Evolutionary conservation across 2,888 invertebrate genomes (phyloP).

Genomic region (Hypomecis atomaria): DNA sequence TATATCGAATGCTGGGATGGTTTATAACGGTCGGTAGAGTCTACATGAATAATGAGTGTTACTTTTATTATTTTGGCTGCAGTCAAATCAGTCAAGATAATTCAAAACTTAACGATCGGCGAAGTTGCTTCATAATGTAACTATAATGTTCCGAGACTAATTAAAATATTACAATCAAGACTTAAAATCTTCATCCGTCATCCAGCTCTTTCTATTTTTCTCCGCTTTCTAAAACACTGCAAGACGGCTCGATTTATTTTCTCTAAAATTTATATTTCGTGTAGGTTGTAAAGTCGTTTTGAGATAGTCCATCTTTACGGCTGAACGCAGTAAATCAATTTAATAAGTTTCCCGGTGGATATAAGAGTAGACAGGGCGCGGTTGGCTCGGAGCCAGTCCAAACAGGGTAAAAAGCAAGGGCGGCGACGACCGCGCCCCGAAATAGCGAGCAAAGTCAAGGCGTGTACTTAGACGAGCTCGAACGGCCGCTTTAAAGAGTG

Average conservation of each 20-base stretch:
- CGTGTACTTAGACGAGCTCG: constrained; percentile 63
- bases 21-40: neutral
- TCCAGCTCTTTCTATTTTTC: constrained; percentile 21
- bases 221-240: constrained; percentile 36
- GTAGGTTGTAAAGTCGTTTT: constrained; percentile 25
- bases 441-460: constrained; percentile 83
- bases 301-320: constrained; percentile 28
- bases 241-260: constrained; percentile 18
- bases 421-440: constrained; percentile 77
- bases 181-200: constrained; percentile 21
- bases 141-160: constrained; percentile 32
- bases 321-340: constrained; percentile 52
- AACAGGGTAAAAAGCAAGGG: constrained; percentile 82
- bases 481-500: constrained; percentile 50
- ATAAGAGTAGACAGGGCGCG: constrained; percentile 68
- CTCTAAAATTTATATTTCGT: constrained; percentile 22
- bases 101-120: constrained; percentile 22
- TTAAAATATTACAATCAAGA: constrained; percentile 43
- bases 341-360: constrained; percentile 57
- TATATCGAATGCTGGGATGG: no score
- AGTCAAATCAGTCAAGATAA: constrained; percentile 1
- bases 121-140: constrained; percentile 21
- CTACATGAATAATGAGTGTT: neutral
- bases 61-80: neutral
- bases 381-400: constrained; percentile 78